A percentile compares a stretch with the other conserved stretches of the same genome.
Evolutionary conservation across 2,888 invertebrate species (phyloP).

Genomic region (Pyralis farinalis): DNA sequence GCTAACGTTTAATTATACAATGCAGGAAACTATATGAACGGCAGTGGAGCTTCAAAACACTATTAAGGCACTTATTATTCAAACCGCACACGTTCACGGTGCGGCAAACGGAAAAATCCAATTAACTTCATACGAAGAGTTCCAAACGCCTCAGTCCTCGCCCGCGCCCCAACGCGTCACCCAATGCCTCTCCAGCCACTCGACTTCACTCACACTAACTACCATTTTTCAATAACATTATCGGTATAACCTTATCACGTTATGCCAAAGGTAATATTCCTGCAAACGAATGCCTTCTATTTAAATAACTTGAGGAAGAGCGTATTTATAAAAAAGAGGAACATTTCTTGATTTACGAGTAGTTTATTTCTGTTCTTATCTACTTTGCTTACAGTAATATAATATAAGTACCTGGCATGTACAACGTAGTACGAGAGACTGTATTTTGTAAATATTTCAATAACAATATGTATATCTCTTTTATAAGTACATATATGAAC

Average conservation of each 20-base stretch:
- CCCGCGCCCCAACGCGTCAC: slow-evolving; percentile 28
- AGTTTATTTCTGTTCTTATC: no score
- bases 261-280: background rate
- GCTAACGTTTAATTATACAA: no score
- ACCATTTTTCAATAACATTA: slow-evolving; percentile 68
- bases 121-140: slow-evolving; percentile 71
- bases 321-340: no score
- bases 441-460: no score
- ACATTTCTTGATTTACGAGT: no score
- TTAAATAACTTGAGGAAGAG: slow-evolving; percentile 14
- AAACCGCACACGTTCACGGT: slow-evolving; percentile 58
- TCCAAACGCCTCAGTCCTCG: slow-evolving; percentile 33
- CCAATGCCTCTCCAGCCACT: slow-evolving; percentile 13
- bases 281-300: slow-evolving; percentile 24
- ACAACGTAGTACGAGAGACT: no score
- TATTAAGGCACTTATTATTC: slow-evolving; percentile 65
- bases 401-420: no score
- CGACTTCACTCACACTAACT: slow-evolving; percentile 46
- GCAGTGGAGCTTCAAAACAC: slow-evolving; percentile 43
- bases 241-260: slow-evolving; percentile 41
- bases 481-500: no score
- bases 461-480: no score
- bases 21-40: slow-evolving; percentile 12
- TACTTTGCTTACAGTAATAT: no score
- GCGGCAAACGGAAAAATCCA: slow-evolving; percentile 75